Evolutionary conservation across 2,888 invertebrate genomes (phyloP).

Genomic region (Drosophila parthenogenetica): DNA sequence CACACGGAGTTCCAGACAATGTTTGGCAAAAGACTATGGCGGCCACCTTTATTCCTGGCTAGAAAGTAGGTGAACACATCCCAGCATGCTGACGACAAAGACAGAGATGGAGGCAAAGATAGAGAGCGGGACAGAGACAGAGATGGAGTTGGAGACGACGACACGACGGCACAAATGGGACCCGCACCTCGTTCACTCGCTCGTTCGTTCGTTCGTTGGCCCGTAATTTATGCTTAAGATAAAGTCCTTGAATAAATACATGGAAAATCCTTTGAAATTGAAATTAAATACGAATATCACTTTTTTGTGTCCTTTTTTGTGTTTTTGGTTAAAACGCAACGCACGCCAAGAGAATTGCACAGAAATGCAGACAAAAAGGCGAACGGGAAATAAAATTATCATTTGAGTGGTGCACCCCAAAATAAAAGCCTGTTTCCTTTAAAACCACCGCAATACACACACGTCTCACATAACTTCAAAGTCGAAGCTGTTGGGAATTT

Average conservation of each 20-base stretch:
- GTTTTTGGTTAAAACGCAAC: slow-evolving; percentile 29
- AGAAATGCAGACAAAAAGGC: slow-evolving; percentile 75
- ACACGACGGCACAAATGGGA: slow-evolving; percentile 61
- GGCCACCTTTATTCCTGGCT: slow-evolving; percentile 63
- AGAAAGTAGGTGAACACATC: slow-evolving; percentile 73
- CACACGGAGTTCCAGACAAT: slow-evolving; percentile 60
- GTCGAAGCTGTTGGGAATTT: slow-evolving; percentile 22
- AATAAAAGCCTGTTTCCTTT: slow-evolving; percentile 61
- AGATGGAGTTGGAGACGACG: slow-evolving; percentile 16
- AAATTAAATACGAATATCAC: slow-evolving; percentile 81
- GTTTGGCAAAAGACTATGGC: slow-evolving; percentile 67
- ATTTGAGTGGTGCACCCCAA: slow-evolving; percentile 76
- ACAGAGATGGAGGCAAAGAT: slow-evolving; percentile 1
- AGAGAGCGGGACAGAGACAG: not conserved
- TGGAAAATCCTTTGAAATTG: slow-evolving; percentile 81
- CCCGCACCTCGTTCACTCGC: slow-evolving; percentile 58
- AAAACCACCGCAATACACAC: slow-evolving; percentile 1
- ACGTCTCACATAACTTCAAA: slow-evolving; percentile 42
- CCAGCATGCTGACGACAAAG: slow-evolving; percentile 14
- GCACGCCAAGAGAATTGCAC: slow-evolving; percentile 32
- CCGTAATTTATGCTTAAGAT: slow-evolving; percentile 81
- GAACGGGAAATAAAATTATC: slow-evolving; percentile 77
- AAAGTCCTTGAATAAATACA: slow-evolving; percentile 82
- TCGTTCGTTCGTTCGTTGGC: slow-evolving; percentile 67
- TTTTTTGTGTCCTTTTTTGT: slow-evolving; percentile 46